Evolutionary conservation across 2,113 vertebrate genomes (phyloP).

Genomic region (Vicugna pacos): DNA sequence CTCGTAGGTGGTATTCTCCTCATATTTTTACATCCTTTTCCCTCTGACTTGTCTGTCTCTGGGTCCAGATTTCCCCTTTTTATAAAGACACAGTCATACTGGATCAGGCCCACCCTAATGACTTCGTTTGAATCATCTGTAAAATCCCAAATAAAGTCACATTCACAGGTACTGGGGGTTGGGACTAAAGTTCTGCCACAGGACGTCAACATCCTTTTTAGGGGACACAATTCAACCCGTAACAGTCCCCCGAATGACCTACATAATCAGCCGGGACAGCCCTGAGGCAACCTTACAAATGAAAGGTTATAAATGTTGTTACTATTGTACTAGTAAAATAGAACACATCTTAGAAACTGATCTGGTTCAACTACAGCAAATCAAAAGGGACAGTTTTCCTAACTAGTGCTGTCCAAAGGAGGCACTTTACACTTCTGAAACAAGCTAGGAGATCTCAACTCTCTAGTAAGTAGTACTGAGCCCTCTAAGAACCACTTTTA

Average conservation of each 20-base stretch:
- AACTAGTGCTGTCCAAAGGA: not conserved
- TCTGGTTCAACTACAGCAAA: not conserved
- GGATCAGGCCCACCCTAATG: not conserved
- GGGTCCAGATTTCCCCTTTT: not conserved
- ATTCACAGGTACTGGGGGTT: not conserved
- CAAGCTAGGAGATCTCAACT: not conserved
- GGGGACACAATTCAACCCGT: not conserved
- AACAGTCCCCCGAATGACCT: not conserved
- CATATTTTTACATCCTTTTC: not conserved
- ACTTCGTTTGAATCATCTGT: not conserved
- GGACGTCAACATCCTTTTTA: not conserved
- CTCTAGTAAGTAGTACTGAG: not conserved
- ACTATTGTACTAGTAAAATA: not conserved
- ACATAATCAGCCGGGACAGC: not conserved
- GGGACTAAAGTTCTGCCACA: not conserved
- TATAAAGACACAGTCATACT: not conserved
- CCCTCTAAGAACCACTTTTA: not conserved
- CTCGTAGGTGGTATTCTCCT: not conserved
- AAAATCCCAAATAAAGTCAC: slow-evolving; percentile 35
- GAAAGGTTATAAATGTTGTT: not conserved
- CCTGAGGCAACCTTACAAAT: not conserved
- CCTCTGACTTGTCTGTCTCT: not conserved
- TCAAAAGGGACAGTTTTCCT: not conserved
- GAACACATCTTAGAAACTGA: not conserved
- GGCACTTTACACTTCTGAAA: not conserved